Evolutionary conservation across 2,113 vertebrate genomes (phyloP), one percentile per base, ranked within the genome.

Genomic region (Cyprinodon tularosa): DNA sequence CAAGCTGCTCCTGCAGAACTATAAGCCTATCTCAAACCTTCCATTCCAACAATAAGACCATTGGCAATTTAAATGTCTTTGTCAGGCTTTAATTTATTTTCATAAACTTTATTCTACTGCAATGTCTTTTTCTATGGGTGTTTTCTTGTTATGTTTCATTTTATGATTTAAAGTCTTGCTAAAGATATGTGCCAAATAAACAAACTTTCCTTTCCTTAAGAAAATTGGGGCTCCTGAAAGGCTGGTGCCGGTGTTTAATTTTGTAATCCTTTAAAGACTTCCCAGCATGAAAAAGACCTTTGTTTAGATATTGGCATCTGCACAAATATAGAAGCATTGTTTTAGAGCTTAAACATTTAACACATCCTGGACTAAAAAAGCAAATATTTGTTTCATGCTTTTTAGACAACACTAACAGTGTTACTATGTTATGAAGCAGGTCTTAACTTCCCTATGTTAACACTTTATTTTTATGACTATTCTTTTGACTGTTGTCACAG

Each of bases 401-500:
- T 12, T 62, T 80, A 69, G 20, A 63, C 47, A 60, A 47, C 8
- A 40, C 38, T 45, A 7, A 74, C 76, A 22, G 7, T 36, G 4
- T 62, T 29, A 42, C 3, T 11, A 61, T 6, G 38, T 68, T 44
- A 40, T 69, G 53, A 29, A 45, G 42, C 59, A 22, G 68, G 12
- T 10, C 12, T 74, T 64, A 47, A 64, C 38, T 68, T 64, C 45
- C 40, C 4, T 42, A 47, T 12, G 65, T 75, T 66, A 20, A 40
- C 22, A 75, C 57, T 75, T 53, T 42, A 61, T 44, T 60, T n/a
- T 9, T 17, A 53, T 38, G 12, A 6, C 3, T 84, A 73, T 89
- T 86, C 63, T 62, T 71, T 76, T 70, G 62, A 57, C 15, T 62
- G 90, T 91, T 88, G 88, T 84, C 89, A 85, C 71, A 75, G 89